These are phyloP conservation scores for Stylophora pistillata DNA, from an alignment of 64 coral and sea anemone genomes.

Conservation along the genomic window DNA sequence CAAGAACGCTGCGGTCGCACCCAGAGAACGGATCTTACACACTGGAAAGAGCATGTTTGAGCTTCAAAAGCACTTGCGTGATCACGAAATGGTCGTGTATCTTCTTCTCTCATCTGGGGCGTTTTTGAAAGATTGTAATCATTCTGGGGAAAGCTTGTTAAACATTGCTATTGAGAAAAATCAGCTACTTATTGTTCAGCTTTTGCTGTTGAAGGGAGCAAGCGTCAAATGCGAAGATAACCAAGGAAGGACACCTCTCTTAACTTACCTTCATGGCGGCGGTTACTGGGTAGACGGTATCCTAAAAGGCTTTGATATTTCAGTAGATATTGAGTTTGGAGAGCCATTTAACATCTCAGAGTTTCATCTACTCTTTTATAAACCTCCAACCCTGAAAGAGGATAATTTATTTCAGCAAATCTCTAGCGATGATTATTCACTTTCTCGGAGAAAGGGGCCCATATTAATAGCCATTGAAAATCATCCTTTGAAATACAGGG, in stretches of 20 bases:
- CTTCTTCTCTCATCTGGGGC: neutral
- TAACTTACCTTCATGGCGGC: slow-evolving; percentile 9
- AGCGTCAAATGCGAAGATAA: slow-evolving; percentile 2
- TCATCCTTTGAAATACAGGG: slow-evolving; percentile 3
- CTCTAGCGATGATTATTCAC: neutral
- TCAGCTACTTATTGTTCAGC: neutral
- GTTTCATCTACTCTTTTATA: neutral
- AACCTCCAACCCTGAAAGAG: neutral
- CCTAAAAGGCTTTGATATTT: neutral
- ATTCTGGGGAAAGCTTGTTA: no score
- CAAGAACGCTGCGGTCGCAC: neutral
- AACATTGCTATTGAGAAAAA: slow-evolving; percentile 13
- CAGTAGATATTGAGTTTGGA: neutral
- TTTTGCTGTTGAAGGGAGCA: neutral
- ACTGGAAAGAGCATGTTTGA: neutral
- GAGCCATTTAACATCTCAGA: neutral
- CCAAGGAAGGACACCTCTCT: neutral
- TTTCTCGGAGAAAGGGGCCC: no score
- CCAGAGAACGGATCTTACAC: neutral
- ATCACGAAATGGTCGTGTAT: neutral
- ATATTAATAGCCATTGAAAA: neutral
- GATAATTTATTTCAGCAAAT: neutral
- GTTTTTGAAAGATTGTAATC: neutral
- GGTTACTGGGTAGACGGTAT: neutral
- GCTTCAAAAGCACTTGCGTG: neutral